Evolutionary conservation across 2,113 vertebrate genomes (phyloP), one percentile per base, ranked within the genome.

Genomic region (Centropus bengalensis): DNA sequence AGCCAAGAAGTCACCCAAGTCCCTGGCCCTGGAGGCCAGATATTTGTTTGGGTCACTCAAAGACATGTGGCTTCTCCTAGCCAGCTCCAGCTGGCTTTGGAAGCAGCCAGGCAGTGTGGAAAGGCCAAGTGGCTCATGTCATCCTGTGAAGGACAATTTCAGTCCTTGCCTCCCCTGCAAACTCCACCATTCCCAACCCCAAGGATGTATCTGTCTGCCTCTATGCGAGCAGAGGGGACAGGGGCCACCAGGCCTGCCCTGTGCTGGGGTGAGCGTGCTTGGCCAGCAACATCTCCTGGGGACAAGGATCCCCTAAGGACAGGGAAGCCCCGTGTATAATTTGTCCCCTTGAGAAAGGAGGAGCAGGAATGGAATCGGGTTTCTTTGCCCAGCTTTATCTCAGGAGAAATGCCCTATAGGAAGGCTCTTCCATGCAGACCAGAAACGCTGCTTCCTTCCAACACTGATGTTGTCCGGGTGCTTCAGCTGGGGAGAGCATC

Each of bases 51-150:
- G 86, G 84, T 84, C 8, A 0, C 38, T 59, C 73, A 28, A 54
- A 94, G 54, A 71, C 75, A 76, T 78, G 62, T 94, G 91, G 91
- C 86, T 89, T 94, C 54, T 88, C 32, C n/a, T 75, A n/a, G 91
- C 44, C 77, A 1, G 5, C 80, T 95, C 94, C 94, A 94, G 91
- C 95, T 96, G 91, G 86, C 89, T 68, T 28, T 1, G 1, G 94
- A 81, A 60, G 76, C 3, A 40, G 69, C 76, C 55, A 10, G 68
- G 32, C 69, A 2, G 17, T 2, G 7, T 15, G 68, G 68, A 96
- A 94, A 93, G 90, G 94, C 88, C 96, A 94, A 90, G 71, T 42
- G 86, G 69, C 86, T 88, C 42, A 0, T 68, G 60, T 86, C 85
- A 30, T 73, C 33, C 30, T 24, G 14, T 55, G 78, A 91, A 96